These are phyloP conservation scores for Mythimna loreyi DNA, from an alignment of 2,888 invertebrate genomes.

Conservation along the genomic window DNA sequence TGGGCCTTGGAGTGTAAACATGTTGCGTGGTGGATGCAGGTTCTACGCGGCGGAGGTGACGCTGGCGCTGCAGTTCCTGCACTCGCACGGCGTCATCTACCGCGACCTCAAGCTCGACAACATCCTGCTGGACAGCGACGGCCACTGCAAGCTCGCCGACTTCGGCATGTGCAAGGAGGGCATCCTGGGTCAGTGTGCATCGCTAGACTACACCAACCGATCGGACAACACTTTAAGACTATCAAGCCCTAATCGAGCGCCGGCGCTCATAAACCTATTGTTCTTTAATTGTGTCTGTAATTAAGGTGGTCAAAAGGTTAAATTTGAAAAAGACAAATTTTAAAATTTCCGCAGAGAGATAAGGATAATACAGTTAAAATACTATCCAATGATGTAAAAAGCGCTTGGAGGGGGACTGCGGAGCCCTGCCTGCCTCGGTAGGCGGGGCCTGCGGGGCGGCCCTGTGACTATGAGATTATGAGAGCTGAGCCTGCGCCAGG, in stretches of 20 bases:
- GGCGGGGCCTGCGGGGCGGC: constrained; percentile 56
- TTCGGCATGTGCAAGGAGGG: constrained; percentile 99
- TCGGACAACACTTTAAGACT: neutral
- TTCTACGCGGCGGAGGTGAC: constrained; percentile 99
- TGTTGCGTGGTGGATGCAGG: constrained; percentile 66
- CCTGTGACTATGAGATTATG: constrained; percentile 66
- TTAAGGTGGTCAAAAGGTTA: too few species aligned
- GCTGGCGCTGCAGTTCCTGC: constrained; percentile 98
- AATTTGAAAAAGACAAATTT: too few species aligned
- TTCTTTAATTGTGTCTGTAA: too few species aligned
- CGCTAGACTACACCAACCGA: neutral
- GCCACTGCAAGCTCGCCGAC: constrained; percentile 98
- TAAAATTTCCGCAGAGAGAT: neutral
- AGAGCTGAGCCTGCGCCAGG: too few species aligned
- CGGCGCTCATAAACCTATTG: too few species aligned
- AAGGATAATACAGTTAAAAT: neutral
- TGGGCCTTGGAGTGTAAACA: too few species aligned
- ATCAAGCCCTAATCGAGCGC: too few species aligned
- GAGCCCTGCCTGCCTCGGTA: constrained; percentile 8
- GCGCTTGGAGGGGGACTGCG: constrained; percentile 62
- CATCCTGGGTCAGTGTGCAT: constrained; percentile 89
- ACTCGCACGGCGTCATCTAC: constrained; percentile 99
- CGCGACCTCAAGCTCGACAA: constrained; percentile 99
- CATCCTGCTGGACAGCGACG: constrained; percentile 98
- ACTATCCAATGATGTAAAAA: constrained; percentile 58